Conservation (phyloP, 1,140 invertebrate species). For the Campodea augens region DNA sequence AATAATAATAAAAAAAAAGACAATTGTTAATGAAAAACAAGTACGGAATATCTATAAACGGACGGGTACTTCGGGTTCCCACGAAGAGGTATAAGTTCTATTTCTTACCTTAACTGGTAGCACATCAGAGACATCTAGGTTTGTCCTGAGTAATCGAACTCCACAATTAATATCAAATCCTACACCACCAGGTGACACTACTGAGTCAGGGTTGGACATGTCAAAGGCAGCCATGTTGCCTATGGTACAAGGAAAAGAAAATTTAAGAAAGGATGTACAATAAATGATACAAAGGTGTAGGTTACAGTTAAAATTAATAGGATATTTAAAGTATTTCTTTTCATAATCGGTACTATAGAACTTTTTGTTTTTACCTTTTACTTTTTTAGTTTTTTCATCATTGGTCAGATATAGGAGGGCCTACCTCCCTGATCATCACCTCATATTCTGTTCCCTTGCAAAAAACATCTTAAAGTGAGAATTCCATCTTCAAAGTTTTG, state of each 20-base stretch:
- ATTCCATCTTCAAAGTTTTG: too few species aligned
- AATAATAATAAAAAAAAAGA: background rate
- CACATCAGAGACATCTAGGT: conserved; percentile 88
- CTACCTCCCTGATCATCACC: too few species aligned
- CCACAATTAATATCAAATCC: conserved; percentile 99
- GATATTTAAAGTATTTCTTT: too few species aligned
- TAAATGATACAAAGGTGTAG: too few species aligned
- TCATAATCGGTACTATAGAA: too few species aligned
- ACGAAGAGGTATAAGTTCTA: conserved; percentile 4
- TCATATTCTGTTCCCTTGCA: too few species aligned
- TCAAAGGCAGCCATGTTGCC: conserved; percentile 99
- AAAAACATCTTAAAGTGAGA: too few species aligned
- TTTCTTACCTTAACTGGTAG: conserved; percentile 60
- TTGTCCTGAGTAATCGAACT: conserved; percentile 84
- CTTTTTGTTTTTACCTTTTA: too few species aligned
- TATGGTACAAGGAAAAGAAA: conserved; percentile 22
- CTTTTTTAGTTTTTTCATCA: too few species aligned
- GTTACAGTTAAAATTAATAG: too few species aligned
- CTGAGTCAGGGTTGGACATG: conserved; percentile 71
- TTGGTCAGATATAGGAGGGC: too few species aligned
- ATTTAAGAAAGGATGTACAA: too few species aligned
- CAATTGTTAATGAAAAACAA: background rate
- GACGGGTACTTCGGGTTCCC: background rate
- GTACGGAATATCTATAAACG: background rate
- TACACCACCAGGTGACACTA: conserved; percentile 96